Evolutionary conservation across 2,113 vertebrate genomes (phyloP), one percentile per base, ranked within the genome.

Genomic region (Erinaceus europaeus): DNA sequence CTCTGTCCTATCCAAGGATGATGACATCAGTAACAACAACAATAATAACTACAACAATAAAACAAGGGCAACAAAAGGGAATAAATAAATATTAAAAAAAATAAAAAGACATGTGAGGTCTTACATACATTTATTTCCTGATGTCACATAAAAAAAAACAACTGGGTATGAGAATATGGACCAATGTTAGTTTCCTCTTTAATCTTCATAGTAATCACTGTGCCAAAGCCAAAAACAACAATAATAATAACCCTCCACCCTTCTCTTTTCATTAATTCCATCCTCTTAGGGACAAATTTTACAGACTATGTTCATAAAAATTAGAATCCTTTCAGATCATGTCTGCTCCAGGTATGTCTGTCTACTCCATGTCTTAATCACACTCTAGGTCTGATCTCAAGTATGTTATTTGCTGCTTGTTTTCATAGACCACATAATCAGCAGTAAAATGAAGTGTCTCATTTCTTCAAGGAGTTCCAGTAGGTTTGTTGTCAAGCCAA

Each of bases 281-380:
- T 12, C 9, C 61, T 13, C 46, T 53, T 61, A 65, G 36, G n/a
- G 55, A 44, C 10, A 90, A 36, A 42, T 74, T 82, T 38, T 68
- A 50, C 2, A 21, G 32, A 52, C 23, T 80, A 36, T 82, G 73
- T 53, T 74, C 42, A 29, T 71, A 81, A 34, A 88, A 62, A 73
- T 36, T 68, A 57, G 67, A 85, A 64, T 86, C 71, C 88, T 80
- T 91, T 64, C 25, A 34, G 40, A 57, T 69, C 52, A 13, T 59
- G 38, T 69, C 72, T 65, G n/a, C 8, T 14, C 18, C 71, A 76
- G 7, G 29, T 32, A 55, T n/a, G 55, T 77, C n/a, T n/a, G n/a
- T n/a, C n/a, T n/a, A n/a, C n/a, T n/a, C n/a, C n/a, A 68, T 36
- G 48, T 75, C 72, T 57, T 32, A 21, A 6, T 61, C n/a, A 38